Percentiles rank a stretch among this genome's conserved stretches.
phyloP scores from a whole-genome alignment of 30 jellyfish, hydroid and myxozoan species.

The Sanderia malayensis region DNA sequence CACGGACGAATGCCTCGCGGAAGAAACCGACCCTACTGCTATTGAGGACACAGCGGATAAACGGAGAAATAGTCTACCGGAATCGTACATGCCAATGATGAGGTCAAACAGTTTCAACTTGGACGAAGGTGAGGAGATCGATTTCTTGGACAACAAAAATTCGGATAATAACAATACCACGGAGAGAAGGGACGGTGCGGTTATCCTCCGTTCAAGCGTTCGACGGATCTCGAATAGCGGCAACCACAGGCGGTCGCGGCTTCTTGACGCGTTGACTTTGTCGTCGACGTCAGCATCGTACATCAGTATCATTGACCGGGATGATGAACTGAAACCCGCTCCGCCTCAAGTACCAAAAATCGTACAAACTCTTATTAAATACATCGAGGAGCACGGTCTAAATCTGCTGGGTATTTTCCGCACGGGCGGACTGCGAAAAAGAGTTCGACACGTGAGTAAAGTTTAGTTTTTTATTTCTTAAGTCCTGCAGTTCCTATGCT shows the following conservation, averaged over 20 bases:
- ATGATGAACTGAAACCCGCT: constrained; percentile 75
- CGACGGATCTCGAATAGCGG: constrained; percentile 64
- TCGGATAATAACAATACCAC: not conserved
- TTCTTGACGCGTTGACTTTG: constrained; percentile 85
- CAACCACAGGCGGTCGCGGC: constrained; percentile 71
- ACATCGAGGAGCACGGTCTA: constrained; percentile 70
- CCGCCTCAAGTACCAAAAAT: constrained; percentile 87
- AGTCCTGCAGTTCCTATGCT: no score
- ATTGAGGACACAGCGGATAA: constrained; percentile 15
- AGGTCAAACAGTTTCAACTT: constrained; percentile 45
- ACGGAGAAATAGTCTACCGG: constrained; percentile 43
- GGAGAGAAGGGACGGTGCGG: not conserved
- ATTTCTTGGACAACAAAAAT: constrained; percentile 14
- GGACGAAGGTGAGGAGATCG: constrained; percentile 37
- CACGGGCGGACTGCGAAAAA: constrained; percentile 94
- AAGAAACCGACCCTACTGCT: constrained; percentile 8
- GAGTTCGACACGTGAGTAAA: constrained; percentile 87
- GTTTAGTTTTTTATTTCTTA: no score
- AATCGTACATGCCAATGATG: constrained; percentile 28
- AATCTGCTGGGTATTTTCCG: constrained; percentile 84
- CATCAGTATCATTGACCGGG: constrained; percentile 81
- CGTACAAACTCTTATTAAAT: constrained; percentile 61
- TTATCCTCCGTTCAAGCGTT: constrained; percentile 57
- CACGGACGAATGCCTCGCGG: constrained; percentile 14
- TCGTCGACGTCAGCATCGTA: constrained; percentile 98